phyloP scores from a whole-genome alignment of 2,888 invertebrate species.

The Ochropacha duplaris region DNA sequence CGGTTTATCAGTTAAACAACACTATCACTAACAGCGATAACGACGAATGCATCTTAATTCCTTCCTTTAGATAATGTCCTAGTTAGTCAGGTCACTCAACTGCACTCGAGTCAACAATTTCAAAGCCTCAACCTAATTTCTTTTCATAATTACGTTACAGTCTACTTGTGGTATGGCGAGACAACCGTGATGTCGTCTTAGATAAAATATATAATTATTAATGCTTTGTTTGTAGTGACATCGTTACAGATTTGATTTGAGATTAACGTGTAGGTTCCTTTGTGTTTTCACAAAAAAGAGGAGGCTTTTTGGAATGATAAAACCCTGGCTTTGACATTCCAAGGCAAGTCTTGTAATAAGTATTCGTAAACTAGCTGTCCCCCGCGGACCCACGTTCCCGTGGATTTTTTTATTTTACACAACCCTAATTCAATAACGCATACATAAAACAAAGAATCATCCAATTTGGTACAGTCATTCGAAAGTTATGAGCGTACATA shows the following conservation, averaged over 20 bases:
- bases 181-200: constrained; percentile 51
- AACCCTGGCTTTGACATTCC: too few species aligned
- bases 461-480: too few species aligned
- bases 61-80: constrained; percentile 9
- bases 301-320: too few species aligned
- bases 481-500: too few species aligned
- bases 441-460: too few species aligned
- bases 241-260: neutral
- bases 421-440: too few species aligned
- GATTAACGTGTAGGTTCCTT: too few species aligned
- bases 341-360: too few species aligned
- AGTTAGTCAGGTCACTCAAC: constrained; percentile 34
- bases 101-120: constrained; percentile 31
- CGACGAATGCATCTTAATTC: neutral
- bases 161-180: constrained; percentile 55
- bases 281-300: neutral
- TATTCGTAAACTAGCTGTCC: too few species aligned
- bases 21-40: neutral
- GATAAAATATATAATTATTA: constrained; percentile 41
- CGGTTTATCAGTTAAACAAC: neutral
- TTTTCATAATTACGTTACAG: constrained; percentile 70
- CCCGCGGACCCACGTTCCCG: too few species aligned
- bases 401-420: too few species aligned
- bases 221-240: neutral
- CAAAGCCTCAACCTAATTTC: constrained; percentile 71